Evolutionary conservation across 2,797 vertebrate species (phyloP), one percentile per base, ranked within the genome.

Genomic region (Rachycentron canadum): DNA sequence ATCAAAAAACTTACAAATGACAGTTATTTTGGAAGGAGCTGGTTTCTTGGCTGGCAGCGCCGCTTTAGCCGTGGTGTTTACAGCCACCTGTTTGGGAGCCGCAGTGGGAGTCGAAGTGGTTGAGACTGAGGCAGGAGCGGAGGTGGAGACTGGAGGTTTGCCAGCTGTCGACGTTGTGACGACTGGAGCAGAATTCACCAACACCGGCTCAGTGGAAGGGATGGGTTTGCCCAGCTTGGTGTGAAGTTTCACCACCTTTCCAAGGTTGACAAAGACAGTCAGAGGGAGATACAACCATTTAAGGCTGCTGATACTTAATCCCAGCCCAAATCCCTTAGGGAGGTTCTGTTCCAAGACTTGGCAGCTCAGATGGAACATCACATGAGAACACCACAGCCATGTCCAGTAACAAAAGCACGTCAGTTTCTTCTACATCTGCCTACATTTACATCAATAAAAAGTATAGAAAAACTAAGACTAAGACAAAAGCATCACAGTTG

Each of bases 221-320:
- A 97, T 96, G 45, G 96, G 96, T 80, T 96, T 97, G 25, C 96
- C 96, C 55, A 97, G 88, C 86, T 95, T 96, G 71, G 95, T 94
- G 89, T 97, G 96, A 80, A 97, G 91, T 91, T 96, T 97, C 84
- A 96, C 92, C 79, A 96, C 96, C 96, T 97, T 90, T 79, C 40
- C 60, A 76, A 61, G 74, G 71, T 69, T 62, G 66, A 87, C 36
- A 86, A 81, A 82, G 32, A 68, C 11, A 87, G 43, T 81, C 21
- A 79, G 70, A 63, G 38, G 23, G 38, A 83, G 55, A 78, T 26
- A 32, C 40, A 63, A 68, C 17, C 50, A 53, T 76, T 75, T 74
- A 82, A 80, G 36, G 50, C 38, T 25, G 43, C 57, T 52, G 86
- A 81, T 36, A 86, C 55, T 57, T 61, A 82, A 86, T 81, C 50